A percentile compares a stretch with the other conserved stretches of the same genome.
These are phyloP conservation scores for Tolmerus cingulatus DNA, from an alignment of 2,888 invertebrate genomes.

Conservation along the genomic window DNA sequence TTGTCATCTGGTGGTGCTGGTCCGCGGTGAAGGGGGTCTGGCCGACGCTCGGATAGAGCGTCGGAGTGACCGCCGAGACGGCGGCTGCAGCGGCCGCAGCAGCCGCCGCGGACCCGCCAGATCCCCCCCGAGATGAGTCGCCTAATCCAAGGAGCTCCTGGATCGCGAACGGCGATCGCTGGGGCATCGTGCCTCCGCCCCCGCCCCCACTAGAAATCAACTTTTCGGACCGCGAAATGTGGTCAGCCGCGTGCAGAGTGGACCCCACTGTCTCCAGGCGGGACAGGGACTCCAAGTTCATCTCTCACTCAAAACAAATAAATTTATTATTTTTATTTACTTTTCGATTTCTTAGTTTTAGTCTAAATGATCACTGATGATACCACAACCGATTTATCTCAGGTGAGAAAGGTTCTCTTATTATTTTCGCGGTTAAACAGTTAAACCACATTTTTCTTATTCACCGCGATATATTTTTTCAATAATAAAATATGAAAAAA, in stretches of 20 bases:
- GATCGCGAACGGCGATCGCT: conserved; percentile 63
- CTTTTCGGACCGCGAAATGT: conserved; percentile 2
- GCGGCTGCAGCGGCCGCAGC: conserved; percentile 54
- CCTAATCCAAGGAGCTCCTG: conserved; percentile 62
- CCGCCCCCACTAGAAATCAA: background rate
- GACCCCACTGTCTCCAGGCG: conserved; percentile 47
- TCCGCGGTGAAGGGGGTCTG: conserved; percentile 53
- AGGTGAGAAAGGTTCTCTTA: background rate
- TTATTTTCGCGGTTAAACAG: background rate
- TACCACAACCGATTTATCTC: background rate
- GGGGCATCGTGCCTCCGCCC: conserved; percentile 57
- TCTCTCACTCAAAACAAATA: conserved; percentile 33
- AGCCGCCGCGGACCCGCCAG: conserved; percentile 49
- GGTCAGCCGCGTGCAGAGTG: background rate
- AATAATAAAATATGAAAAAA: background rate
- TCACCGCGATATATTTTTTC: background rate
- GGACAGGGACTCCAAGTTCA: conserved; percentile 50
- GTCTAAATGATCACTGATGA: background rate
- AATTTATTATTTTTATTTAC: background rate
- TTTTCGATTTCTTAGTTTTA: background rate
- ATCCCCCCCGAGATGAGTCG: conserved; percentile 47
- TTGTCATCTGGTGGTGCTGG: conserved; percentile 62
- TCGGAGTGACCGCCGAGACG: conserved; percentile 48
- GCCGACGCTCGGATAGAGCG: conserved; percentile 46
- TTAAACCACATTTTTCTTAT: background rate